These are phyloP conservation scores for Amphimedon queenslandica DNA, from an alignment of 37 sponge, comb jelly and placozoan genomes.

Conservation along the genomic window DNA sequence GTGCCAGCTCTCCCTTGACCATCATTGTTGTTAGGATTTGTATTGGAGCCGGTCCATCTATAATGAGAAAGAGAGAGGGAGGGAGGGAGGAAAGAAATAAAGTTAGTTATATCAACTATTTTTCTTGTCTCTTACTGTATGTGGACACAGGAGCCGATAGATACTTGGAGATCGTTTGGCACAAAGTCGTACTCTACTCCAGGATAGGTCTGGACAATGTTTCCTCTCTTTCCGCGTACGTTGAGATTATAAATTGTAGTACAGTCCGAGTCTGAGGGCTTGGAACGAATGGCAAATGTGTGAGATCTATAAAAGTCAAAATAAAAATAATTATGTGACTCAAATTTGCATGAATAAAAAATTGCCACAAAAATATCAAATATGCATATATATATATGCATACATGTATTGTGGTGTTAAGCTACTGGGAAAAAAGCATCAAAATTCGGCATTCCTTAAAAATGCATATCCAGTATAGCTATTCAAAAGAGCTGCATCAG, in stretches of 20 bases:
- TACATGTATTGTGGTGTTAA: too few species aligned
- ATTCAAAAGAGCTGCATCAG: too few species aligned
- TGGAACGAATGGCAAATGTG: constrained; percentile 67
- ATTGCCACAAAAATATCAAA: too few species aligned
- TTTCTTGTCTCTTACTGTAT: constrained; percentile 85
- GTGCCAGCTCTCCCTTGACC: constrained; percentile 95
- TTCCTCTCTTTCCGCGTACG: constrained; percentile 96
- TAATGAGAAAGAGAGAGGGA: neutral
- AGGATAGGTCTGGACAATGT: constrained; percentile 97
- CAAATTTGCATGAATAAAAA: neutral
- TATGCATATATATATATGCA: too few species aligned
- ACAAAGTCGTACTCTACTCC: constrained; percentile 99
- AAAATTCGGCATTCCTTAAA: too few species aligned
- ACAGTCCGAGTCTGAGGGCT: constrained; percentile 25
- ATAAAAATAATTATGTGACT: neutral
- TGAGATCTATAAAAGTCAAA: constrained; percentile 44
- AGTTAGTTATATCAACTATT: too few species aligned
- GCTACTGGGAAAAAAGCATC: too few species aligned
- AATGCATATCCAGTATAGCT: too few species aligned
- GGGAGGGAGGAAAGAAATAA: too few species aligned
- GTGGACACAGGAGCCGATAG: constrained; percentile 68
- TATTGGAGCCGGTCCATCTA: constrained; percentile 99
- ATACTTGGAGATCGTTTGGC: constrained; percentile 60
- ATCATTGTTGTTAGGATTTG: constrained; percentile 95
- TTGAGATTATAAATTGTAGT: constrained; percentile 87